Evolutionary conservation across 2,113 vertebrate species (phyloP).

Genomic region (Corythoichthys intestinalis): DNA sequence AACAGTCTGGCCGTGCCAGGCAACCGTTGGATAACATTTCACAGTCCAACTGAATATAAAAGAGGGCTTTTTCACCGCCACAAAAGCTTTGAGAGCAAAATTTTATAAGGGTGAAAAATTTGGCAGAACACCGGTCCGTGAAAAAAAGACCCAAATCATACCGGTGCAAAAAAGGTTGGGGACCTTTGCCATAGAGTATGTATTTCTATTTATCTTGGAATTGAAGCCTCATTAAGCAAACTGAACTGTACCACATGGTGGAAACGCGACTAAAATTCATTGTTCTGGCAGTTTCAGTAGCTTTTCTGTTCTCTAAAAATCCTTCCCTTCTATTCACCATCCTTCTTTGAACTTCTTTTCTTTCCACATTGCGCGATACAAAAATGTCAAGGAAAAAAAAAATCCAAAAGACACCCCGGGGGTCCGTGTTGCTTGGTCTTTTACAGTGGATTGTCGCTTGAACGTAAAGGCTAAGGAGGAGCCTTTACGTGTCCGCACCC

Average conservation of each 20-base stretch:
- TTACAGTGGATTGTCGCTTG: slow-evolving; percentile 78
- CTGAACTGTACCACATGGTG: neutral
- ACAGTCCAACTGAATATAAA: no score
- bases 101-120: no score
- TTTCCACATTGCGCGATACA: slow-evolving; percentile 58
- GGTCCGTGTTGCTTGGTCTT: slow-evolving; percentile 72
- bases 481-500: slow-evolving; percentile 58
- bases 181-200: no score
- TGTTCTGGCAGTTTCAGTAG: slow-evolving; percentile 75
- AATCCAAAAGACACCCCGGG: slow-evolving; percentile 47
- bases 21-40: no score
- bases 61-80: no score
- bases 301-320: slow-evolving; percentile 38
- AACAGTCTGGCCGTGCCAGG: no score
- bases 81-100: no score
- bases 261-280: slow-evolving; percentile 22
- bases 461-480: slow-evolving; percentile 71
- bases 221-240: neutral
- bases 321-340: slow-evolving; percentile 36
- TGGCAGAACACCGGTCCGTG: no score
- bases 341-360: slow-evolving; percentile 31
- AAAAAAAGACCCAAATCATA: no score
- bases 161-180: no score
- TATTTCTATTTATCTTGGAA: neutral
- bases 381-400: slow-evolving; percentile 38